These are phyloP conservation scores for Butastur rufipennis DNA, from an alignment of 2,113 vertebrate species.

Conservation along the genomic window DNA sequence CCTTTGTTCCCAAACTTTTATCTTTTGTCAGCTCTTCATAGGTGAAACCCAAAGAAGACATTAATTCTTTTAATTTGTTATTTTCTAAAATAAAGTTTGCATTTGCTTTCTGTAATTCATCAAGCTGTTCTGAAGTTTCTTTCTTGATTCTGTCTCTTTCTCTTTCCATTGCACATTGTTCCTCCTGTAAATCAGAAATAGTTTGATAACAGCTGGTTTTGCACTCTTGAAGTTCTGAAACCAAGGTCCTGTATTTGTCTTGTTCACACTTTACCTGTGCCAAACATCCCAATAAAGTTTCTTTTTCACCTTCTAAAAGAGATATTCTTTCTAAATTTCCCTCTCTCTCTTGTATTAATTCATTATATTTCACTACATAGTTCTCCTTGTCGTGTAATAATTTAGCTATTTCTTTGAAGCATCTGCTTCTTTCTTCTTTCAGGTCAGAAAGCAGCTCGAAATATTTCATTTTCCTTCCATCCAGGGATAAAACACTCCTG, in stretches of 20 bases:
- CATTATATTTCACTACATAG: not conserved
- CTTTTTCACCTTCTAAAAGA: not conserved
- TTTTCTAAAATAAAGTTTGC: not conserved
- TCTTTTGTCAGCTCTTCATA: conserved; percentile 8
- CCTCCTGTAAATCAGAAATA: conserved; percentile 55
- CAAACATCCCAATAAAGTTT: not conserved
- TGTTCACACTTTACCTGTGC: not conserved
- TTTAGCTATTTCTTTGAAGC: conserved; percentile 58
- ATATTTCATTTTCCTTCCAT: not conserved
- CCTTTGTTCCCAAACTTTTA: not conserved
- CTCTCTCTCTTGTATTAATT: not conserved
- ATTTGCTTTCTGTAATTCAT: not conserved
- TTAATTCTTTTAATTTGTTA: conserved; percentile 15
- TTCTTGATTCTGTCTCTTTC: not conserved
- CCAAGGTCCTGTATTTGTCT: not conserved
- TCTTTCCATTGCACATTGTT: conserved; percentile 5
- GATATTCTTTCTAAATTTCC: not conserved
- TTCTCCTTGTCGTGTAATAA: conserved; percentile 51
- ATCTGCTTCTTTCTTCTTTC: conserved; percentile 69
- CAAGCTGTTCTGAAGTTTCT: not conserved
- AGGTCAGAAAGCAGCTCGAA: conserved; percentile 54
- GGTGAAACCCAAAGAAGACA: not conserved
- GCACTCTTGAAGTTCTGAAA: conserved; percentile 63
- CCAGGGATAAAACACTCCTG: fast-evolving
- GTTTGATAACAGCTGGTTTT: conserved; percentile 16